Percentiles rank a stretch among this genome's conserved stretches.
Conservation (phyloP, 2,888 invertebrate species). For the Philereme vetulata region DNA sequence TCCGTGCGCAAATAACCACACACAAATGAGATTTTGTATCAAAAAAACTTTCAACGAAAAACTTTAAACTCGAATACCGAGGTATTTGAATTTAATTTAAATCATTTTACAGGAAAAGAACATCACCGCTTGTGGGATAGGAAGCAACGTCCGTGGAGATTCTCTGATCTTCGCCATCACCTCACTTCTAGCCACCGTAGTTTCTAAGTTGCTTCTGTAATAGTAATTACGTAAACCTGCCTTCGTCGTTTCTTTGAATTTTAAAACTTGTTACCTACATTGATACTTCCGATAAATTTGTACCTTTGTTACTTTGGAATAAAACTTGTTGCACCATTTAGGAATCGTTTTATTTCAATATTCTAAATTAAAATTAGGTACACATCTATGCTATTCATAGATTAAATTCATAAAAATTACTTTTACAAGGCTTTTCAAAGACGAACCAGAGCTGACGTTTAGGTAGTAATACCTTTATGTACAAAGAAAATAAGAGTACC, state of each 20-base stretch:
- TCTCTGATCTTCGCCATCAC: conserved; percentile 44
- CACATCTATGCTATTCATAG: background rate
- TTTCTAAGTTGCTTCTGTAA: conserved; percentile 42
- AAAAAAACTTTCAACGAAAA: too few relatives aligned
- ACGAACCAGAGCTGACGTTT: too few relatives aligned
- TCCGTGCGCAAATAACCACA: too few relatives aligned
- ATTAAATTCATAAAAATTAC: too few relatives aligned
- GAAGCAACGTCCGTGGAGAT: conserved; percentile 54
- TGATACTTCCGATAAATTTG: conserved; percentile 53
- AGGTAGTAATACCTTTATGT: too few relatives aligned
- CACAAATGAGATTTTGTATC: too few relatives aligned
- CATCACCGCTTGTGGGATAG: conserved; percentile 69
- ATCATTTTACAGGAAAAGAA: conserved; percentile 63
- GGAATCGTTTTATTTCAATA: background rate
- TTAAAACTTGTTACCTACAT: conserved; percentile 28
- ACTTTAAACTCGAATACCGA: too few relatives aligned
- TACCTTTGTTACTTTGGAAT: conserved; percentile 78
- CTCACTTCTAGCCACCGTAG: conserved; percentile 43
- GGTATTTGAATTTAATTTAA: background rate
- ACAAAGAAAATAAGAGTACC: too few relatives aligned
- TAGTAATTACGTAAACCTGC: conserved; percentile 33
- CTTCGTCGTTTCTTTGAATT: conserved; percentile 6
- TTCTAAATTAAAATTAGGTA: background rate
- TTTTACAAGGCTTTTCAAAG: too few relatives aligned
- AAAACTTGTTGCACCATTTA: conserved; percentile 71